Base-by-base conservation (phyloP, 2,888 invertebrate species). In the Rhopalosiphum nymphaeae region DNA sequence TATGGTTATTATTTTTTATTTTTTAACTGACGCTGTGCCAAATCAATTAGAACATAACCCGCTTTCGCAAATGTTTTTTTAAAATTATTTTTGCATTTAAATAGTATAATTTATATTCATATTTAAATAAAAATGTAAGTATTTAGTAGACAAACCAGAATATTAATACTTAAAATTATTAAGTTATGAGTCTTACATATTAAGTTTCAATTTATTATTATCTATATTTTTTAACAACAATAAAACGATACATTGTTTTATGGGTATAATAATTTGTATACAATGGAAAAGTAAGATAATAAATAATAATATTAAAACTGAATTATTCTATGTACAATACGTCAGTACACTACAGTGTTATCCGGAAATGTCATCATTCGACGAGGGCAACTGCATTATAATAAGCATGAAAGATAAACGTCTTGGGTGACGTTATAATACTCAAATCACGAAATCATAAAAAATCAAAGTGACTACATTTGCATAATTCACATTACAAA, bases 321-420 rank as follows among this genome's bases (percentile, higher is more conserved):
- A 56, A 85, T 57, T 91, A 61, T 86, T 86, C 7, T 56, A 10
- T 53, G 49, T 90, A n/a, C 29, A 91, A n/a, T 42, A n/a, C 42
- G 56, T n/a, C 16, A 53, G 21, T 53, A 53, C 53, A 53, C 53
- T 53, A 21, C 21, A 56, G 46, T 57, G 36, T 86, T 36, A 61
- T 92, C 91, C 91, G 91, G 91, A 92, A 92, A 92, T 46, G 36
- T 92, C 85, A 92, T 92, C 57, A 86, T 61, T 44, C 25, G 44
- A 42, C 21, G 44, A 86, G 46, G 1, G 86, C 86, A 46, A 92
- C 36, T 61, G 86, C 57, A 92, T 86, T 61, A n/a, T 53, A 78
- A 91, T 53, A 85, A 85, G 57, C 44, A 29, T 29, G 46, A 21
- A 44, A 86, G n/a, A 91, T 91, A 57, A 46, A 42, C 49, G 49